phyloP scores from a whole-genome alignment of 2,797 vertebrate genomes.

The Octomys mimax region DNA sequence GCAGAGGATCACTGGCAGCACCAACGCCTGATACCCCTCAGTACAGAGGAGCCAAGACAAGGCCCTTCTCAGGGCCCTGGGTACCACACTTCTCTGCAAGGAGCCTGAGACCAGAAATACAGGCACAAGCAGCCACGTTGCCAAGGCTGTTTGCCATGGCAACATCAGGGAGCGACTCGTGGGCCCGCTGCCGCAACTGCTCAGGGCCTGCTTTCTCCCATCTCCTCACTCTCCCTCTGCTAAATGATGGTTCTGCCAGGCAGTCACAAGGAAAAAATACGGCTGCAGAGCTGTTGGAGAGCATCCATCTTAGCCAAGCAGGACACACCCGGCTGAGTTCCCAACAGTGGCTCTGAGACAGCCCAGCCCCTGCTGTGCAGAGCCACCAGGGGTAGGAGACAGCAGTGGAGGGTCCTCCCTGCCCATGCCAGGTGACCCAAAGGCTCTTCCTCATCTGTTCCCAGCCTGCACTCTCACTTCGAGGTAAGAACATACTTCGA shows the following conservation, averaged over 20 bases:
- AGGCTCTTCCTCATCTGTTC: not conserved
- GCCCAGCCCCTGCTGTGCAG: not conserved
- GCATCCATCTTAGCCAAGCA: constrained; percentile 75
- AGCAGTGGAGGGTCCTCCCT: not conserved
- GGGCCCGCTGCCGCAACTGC: constrained; percentile 75
- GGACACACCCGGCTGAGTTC: constrained; percentile 66
- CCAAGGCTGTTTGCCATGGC: constrained; percentile 70
- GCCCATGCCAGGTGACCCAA: not conserved
- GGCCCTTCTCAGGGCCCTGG: constrained; percentile 49
- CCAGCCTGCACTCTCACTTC: not conserved
- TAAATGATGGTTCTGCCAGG: constrained; percentile 86
- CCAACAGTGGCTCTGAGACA: constrained; percentile 67
- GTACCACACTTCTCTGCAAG: constrained; percentile 56
- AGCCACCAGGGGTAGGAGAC: constrained; percentile 1
- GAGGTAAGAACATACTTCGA: not conserved
- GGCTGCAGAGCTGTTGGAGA: constrained; percentile 81
- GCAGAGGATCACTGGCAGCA: not conserved
- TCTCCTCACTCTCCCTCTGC: constrained; percentile 72
- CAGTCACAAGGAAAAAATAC: constrained; percentile 84
- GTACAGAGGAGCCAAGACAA: constrained; percentile 12
- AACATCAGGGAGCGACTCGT: constrained; percentile 69
- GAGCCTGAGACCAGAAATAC: constrained; percentile 71
- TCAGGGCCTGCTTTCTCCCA: constrained; percentile 52
- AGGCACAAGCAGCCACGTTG: constrained; percentile 64
- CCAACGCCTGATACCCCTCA: not conserved